These are phyloP conservation scores for Gadus macrocephalus DNA, from an alignment of 2,113 vertebrate species.

Conservation along the genomic window DNA sequence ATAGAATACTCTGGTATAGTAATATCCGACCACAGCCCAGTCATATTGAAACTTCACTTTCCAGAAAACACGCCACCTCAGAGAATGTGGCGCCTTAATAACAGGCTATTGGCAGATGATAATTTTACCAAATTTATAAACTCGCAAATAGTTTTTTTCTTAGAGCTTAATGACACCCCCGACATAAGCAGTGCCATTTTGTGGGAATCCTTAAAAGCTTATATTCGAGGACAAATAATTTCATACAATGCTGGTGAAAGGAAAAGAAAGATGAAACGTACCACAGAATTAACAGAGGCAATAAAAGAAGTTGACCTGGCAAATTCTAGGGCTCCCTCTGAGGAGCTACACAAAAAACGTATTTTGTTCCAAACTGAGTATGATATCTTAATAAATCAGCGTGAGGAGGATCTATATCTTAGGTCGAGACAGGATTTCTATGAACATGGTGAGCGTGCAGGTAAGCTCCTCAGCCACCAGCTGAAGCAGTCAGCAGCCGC, in stretches of 20 bases:
- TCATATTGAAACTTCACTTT: not conserved
- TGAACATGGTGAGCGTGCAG: too few species aligned
- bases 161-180: not conserved
- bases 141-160: not conserved
- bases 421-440: too few species aligned
- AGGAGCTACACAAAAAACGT: too few species aligned
- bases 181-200: not conserved
- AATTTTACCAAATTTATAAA: not conserved
- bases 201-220: conserved; percentile 3
- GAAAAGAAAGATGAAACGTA: not conserved
- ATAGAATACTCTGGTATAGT: not conserved
- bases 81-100: conserved; percentile 1
- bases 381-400: too few species aligned
- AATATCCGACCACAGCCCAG: conserved; percentile 3
- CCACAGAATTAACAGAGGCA: not conserved
- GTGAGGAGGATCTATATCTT: too few species aligned
- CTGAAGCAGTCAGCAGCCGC: too few species aligned
- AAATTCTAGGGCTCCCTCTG: too few species aligned
- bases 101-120: not conserved
- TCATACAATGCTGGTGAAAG: not conserved
- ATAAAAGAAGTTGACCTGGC: too few species aligned
- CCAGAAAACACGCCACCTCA: not conserved
- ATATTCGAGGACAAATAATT: not conserved
- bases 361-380: too few species aligned
- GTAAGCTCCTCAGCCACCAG: too few species aligned